Percentiles rank a stretch among this genome's conserved stretches.
phyloP scores from a whole-genome alignment of 2,888 invertebrate genomes.

The Coelogynopora nodosa region DNA sequence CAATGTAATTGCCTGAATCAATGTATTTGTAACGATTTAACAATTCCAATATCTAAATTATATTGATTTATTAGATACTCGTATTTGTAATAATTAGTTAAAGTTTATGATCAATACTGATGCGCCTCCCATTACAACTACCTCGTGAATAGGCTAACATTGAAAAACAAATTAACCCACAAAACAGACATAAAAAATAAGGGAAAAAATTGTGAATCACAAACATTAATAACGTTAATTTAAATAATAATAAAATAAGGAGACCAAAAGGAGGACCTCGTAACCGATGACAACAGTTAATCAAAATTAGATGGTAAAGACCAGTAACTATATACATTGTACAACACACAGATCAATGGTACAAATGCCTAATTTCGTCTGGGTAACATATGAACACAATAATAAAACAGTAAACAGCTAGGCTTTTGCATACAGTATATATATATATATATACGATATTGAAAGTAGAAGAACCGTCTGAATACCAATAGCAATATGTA shows the following conservation, averaged over 20 bases:
- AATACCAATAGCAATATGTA: neutral
- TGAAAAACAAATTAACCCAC: too few relatives aligned
- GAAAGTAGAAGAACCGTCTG: neutral
- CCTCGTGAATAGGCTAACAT: too few relatives aligned
- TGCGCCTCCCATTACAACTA: too few relatives aligned
- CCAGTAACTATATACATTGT: neutral
- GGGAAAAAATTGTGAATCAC: neutral
- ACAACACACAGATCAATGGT: neutral
- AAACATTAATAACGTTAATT: neutral
- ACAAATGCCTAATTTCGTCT: neutral
- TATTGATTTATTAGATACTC: too few relatives aligned
- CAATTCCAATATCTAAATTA: too few relatives aligned
- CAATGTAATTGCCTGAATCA: too few relatives aligned
- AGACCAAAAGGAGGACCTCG: neutral
- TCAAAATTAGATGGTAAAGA: neutral
- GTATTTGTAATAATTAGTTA: too few relatives aligned
- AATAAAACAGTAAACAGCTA: too few relatives aligned
- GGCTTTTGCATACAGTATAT: too few relatives aligned
- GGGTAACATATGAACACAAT: neutral
- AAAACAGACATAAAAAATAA: too few relatives aligned
- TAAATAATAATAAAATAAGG: neutral
- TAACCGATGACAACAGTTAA: neutral
- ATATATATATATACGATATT: neutral
- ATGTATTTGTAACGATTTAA: too few relatives aligned
- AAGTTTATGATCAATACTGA: too few relatives aligned